These are phyloP conservation scores for Zaprionus africanus DNA, from an alignment of 1,140 invertebrate genomes.

Conservation along the genomic window DNA sequence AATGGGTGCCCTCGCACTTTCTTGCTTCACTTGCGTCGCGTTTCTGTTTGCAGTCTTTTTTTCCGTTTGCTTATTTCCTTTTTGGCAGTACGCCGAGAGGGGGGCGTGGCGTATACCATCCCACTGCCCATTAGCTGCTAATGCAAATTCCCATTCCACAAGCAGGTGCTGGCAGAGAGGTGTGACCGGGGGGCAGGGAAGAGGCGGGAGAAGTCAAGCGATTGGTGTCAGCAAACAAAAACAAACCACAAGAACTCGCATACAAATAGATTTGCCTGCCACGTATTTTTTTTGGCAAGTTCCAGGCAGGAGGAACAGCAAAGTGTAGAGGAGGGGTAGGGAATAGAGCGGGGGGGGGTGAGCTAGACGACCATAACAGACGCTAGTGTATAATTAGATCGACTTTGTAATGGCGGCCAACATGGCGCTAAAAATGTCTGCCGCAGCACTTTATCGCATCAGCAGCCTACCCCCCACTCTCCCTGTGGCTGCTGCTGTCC, in stretches of 20 bases:
- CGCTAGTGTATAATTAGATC: conserved; percentile 65
- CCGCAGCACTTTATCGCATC: conserved; percentile 60
- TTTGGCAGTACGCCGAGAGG: conserved; percentile 26
- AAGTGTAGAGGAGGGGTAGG: too few species aligned
- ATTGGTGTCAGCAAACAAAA: conserved; percentile 48
- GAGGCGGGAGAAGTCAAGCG: conserved; percentile 28
- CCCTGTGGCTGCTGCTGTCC: neutral
- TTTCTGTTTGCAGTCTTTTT: conserved; percentile 8
- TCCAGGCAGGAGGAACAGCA: too few species aligned
- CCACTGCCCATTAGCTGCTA: conserved; percentile 15
- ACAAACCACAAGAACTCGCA: conserved; percentile 54
- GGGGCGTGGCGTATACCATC: neutral
- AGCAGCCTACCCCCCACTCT: conserved; percentile 3
- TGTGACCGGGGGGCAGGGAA: neutral
- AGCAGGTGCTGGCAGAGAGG: neutral
- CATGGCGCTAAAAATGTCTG: conserved; percentile 68
- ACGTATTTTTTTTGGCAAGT: conserved; percentile 18
- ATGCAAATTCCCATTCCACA: conserved; percentile 48
- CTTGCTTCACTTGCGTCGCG: conserved; percentile 19
- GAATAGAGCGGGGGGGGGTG: neutral
- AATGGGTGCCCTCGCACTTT: conserved; percentile 34
- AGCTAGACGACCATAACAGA: conserved; percentile 47
- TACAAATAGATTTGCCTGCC: conserved; percentile 56
- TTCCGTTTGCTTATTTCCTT: neutral
- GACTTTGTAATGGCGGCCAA: conserved; percentile 66